Evolutionary conservation across 2,797 vertebrate species (phyloP).

Genomic region (Silurus aristotelis): DNA sequence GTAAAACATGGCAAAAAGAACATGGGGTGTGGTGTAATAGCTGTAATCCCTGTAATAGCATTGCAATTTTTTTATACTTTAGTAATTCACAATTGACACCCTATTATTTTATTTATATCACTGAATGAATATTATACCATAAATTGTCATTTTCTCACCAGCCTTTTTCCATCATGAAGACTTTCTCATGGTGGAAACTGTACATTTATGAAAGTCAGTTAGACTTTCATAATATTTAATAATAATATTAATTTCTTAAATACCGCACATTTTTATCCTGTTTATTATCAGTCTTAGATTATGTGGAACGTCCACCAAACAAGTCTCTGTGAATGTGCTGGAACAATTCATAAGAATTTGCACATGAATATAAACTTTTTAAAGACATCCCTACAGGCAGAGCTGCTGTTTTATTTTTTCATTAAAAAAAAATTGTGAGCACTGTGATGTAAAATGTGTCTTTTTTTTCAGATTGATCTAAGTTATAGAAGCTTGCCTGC

Average conservation of each 20-base stretch:
- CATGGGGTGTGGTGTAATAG: not conserved
- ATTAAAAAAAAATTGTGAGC: no score
- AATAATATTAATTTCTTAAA: no score
- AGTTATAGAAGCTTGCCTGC: constrained; percentile 3
- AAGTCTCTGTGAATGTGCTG: no score
- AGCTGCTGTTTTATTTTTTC: no score
- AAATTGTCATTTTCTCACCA: not conserved
- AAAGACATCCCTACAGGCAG: no score
- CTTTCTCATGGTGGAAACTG: not conserved
- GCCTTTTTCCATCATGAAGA: not conserved
- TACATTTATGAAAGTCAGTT: not conserved
- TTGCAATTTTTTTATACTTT: not conserved
- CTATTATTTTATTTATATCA: not conserved
- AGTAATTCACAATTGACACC: not conserved
- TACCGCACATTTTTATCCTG: no score
- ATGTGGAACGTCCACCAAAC: no score
- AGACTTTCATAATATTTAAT: not conserved
- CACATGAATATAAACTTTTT: no score
- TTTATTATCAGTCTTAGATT: no score
- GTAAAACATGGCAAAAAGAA: not conserved
- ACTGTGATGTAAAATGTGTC: not conserved
- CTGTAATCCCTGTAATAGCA: not conserved
- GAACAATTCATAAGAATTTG: no score
- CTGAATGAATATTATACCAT: not conserved
- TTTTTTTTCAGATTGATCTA: constrained; percentile 34